Conservation (phyloP, 2,888 invertebrate genomes). For the Drosophila demipolita region DNA sequence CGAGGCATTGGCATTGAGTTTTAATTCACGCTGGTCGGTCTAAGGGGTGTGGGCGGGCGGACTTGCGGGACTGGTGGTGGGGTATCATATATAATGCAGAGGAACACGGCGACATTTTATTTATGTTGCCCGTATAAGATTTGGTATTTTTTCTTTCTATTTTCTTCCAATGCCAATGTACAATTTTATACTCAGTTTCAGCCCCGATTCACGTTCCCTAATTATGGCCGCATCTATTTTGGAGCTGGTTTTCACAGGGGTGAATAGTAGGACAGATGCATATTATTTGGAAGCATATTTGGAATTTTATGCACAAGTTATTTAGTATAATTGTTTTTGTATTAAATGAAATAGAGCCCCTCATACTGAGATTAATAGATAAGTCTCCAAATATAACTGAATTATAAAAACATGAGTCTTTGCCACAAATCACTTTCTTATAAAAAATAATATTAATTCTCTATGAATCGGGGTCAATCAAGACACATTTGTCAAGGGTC, state of each 20-base stretch:
- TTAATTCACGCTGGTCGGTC: not conserved
- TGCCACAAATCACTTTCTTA: not conserved
- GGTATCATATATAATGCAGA: slow-evolving; percentile 4
- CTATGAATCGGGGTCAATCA: slow-evolving; percentile 19
- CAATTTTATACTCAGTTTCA: slow-evolving; percentile 16
- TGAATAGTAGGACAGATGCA: not conserved
- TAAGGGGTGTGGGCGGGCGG: not conserved
- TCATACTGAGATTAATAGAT: not conserved
- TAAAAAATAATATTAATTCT: not conserved
- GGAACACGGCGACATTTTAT: slow-evolving; percentile 49
- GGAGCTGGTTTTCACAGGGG: slow-evolving; percentile 1
- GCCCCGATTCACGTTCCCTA: slow-evolving; percentile 11
- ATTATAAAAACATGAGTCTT: not conserved
- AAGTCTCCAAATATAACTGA: not conserved
- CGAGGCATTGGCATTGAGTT: slow-evolving; percentile 15
- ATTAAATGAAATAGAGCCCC: not conserved
- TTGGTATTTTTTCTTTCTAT: not conserved
- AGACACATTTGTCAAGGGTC: not conserved
- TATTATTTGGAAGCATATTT: not conserved
- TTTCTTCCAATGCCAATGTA: slow-evolving; percentile 28
- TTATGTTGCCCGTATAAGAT: slow-evolving; percentile 41
- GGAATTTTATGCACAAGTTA: not conserved
- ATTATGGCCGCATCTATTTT: slow-evolving; percentile 41
- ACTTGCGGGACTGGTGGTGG: not conserved
- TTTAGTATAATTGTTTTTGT: not conserved